Evolutionary conservation across 2,113 vertebrate genomes (phyloP), one percentile per base, ranked within the genome.

Genomic region (Semnornis frantzii): DNA sequence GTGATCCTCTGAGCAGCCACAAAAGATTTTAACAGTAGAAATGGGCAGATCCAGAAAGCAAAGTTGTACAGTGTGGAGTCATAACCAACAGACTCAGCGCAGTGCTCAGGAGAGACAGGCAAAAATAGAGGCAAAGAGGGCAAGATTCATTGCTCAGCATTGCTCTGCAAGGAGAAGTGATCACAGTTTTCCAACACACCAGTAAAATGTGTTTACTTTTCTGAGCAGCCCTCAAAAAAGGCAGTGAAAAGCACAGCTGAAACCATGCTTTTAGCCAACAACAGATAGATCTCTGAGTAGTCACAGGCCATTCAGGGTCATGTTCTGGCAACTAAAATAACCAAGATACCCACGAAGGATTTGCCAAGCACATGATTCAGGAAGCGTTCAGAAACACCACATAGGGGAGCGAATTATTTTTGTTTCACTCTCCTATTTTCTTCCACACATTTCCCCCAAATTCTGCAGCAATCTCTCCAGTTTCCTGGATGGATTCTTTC

Each of bases 381-480:
- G 85, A 66, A 80, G 57, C 34, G 8, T 62, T 92, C 64, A 34
- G 65, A 91, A 94, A 76, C 66, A 84, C 63, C 21, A 8, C 33
- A 13, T 89, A 59, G 59, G 76, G 68, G 84, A 92, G 46, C 68
- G 58, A 92, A 4, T 4, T 84, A n/a, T 94, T 94, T 94, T 92
- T 79, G 68, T 82, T 89, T 93, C 79, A 44, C 64, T 77, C 75
- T 87, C 84, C 64, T 92, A 6, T 82, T 87, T 93, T 91, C 64
- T 88, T 89, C 65, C 39, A 82, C 48, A 74, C 39, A 24, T 28
- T 84, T 88, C 78, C 75, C 80, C 71, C 74, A 84, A 85, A 74
- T 84, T 80, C 88, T 87, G 37, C 87, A 83, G 74, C 64, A 89
- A 93, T 90, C 93, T 77, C 90, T 96, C 86, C 82, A 65, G 60